Evolutionary conservation across 2,888 invertebrate species (phyloP), one percentile per base, ranked within the genome.

Genomic region (Mechanitis mazaeus): DNA sequence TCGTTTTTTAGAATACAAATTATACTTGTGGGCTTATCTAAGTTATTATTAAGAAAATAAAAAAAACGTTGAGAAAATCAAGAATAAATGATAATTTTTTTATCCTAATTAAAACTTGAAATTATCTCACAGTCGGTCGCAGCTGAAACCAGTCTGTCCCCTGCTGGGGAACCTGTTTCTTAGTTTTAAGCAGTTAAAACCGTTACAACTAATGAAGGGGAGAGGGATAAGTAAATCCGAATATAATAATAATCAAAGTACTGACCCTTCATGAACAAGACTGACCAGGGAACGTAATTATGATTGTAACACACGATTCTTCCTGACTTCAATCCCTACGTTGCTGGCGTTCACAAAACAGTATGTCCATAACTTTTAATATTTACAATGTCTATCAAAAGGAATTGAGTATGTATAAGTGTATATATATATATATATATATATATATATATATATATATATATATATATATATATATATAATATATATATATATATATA

Each of bases 161-260:
- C 84, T 80, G 80, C 79, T 70, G 65, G 71, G 75, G 79, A 90
- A 90, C 90, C 82, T 80, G 90, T 89, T 90, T 85, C 74, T 85
- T 87, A 87, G 90, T 90, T 89, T 90, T 89, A 90, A 87, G 83
- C 85, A 84, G 84, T 84, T 81, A 85, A 85, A 89, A 88, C 90
- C 89, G 90, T 90, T 90, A 89, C 86, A 84, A 83, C 87, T 90
- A 89, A 90, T 90, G 89, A 90, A 84, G 83, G 88, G 89, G 87
- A 84, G 87, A 81, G 83, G 83, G 83, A 80, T 84, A 84, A 85
- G 79, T 82, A 83, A 87, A 84, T 83, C 81, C 79, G 72, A 77
- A 71, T 70, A 74, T 84, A 86, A 85, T 84, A 86, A 86, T 85
- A 86, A 86, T 79, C 81, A 82, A 80, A 83, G 82, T 83, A 85